Percentiles rank a stretch among this genome's conserved stretches.
These are phyloP conservation scores for Leuciscus waleckii DNA, from an alignment of 2,797 vertebrate genomes.

Conservation along the genomic window DNA sequence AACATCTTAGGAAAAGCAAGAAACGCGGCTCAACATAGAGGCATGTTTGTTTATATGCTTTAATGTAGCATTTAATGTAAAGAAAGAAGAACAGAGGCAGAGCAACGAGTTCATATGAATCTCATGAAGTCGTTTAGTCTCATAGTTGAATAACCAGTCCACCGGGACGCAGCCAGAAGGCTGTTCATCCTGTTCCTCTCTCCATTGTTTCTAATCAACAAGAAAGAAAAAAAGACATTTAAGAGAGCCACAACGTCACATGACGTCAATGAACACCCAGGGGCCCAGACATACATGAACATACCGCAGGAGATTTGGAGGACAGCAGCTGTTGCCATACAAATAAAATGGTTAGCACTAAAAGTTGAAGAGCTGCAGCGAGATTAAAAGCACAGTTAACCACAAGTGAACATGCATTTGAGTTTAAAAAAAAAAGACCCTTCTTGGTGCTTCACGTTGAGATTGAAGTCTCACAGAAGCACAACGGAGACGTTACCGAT, in stretches of 20 bases:
- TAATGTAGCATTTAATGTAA: not conserved
- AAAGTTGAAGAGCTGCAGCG: not conserved
- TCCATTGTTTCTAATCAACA: constrained; percentile 65
- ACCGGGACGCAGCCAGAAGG: constrained; percentile 36
- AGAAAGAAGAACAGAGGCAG: not conserved
- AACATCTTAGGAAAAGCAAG: constrained; percentile 27
- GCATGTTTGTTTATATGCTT: constrained; percentile 2
- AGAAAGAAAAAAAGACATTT: constrained; percentile 43
- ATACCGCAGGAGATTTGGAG: constrained; percentile 37
- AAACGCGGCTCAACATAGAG: not conserved
- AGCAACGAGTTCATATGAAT: constrained; percentile 11
- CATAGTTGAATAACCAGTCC: constrained; percentile 49
- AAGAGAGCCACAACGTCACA: not conserved
- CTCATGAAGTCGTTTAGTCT: constrained; percentile 27
- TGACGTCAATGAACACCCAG: constrained; percentile 48
- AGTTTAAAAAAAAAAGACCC: constrained; percentile 7
- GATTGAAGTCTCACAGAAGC: constrained; percentile 9
- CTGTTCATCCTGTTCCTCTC: constrained; percentile 48
- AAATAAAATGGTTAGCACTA: constrained; percentile 9
- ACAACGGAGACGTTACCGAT: constrained; percentile 32
- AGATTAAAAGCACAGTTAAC: constrained; percentile 25
- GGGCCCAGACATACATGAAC: constrained; percentile 27
- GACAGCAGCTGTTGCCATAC: constrained; percentile 42
- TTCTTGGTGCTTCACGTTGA: constrained; percentile 10
- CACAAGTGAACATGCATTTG: constrained; percentile 26